Evolutionary conservation across 64 coral and sea anemone species (phyloP), one percentile per base, ranked within the genome.

Genomic region (Actinia equina): DNA sequence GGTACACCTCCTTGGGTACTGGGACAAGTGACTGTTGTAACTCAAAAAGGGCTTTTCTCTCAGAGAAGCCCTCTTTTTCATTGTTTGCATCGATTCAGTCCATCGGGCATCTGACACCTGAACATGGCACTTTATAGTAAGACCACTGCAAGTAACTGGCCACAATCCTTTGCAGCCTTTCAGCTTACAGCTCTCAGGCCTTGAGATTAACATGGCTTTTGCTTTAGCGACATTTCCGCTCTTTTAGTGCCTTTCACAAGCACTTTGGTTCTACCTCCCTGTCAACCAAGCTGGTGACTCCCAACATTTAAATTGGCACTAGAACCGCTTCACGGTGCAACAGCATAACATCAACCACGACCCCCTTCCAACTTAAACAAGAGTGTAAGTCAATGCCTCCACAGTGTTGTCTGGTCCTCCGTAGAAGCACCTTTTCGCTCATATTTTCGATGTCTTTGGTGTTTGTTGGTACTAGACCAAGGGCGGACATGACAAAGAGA

Each of bases 231-330:
- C 30, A 8, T 41, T 23, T 61, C 25, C 0, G 85, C 90, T 5
- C 79, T 1, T 64, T 43, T 15, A 91, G 49, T 52, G 77, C 43
- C n/a, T n/a, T 44, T 87, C 49, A 62, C 58, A 30, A 26, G 90
- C 90, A 17, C 52, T 82, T 14, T 52, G 44, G 90, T 26, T 9
- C 90, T n/a, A n/a, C 90, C 18, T 86, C 84, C 77, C 87, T 11
- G 56, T 45, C 23, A 45, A 79, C 41, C 7, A 79, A 84, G n/a
- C 52, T 92, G 90, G n/a, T 9, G 90, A 71, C 78, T 92, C 84
- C 90, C 90, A 92, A 59, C 90, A 92, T 17, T 62, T 86, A 92
- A 12, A 37, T 82, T 71, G 27, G 69, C 85, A 71, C 85, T 74
- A 13, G 61, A 27, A n/a, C n/a, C n/a, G n/a, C n/a, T n/a, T n/a